Base-by-base conservation (phyloP, 1,140 invertebrate species). In the Hyles euphorbiae region DNA sequence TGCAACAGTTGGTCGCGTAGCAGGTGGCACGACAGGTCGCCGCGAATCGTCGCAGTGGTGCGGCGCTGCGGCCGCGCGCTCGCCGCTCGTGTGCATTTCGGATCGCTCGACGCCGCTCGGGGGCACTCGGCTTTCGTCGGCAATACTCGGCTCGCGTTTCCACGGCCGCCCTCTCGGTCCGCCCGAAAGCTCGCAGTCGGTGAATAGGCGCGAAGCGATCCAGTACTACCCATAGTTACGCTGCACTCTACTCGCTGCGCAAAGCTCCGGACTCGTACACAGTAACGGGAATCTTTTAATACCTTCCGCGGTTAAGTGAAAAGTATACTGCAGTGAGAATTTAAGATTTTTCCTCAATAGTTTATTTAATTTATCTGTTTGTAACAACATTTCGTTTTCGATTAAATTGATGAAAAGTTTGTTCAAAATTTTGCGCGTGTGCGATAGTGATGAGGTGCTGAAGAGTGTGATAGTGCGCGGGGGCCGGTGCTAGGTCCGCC, bases 111-210 rank as follows among this genome's bases (percentile, higher is more conserved):
- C 36, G 9, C 51, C 44, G 53, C 46, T 75, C 75, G 70, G 52
- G 34, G 34, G 51, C 58, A 55, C 66, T 72, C 71, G 72, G 72
- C 64, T 61, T 44, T 12, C 54, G 53, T 78, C 76, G 81, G 65
- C 50, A 48, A 3, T 60, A 34, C 61, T 79, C 81, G 74, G 65
- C 62, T 65, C 56, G 57, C 69, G 63, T 81, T 83, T 83, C 76
- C 81, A 70, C 77, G 78, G 77, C 83, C 81, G 83, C 83, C 77
- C 79, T 82, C 79, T 81, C 78, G 77, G 71, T 70, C 86, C 87
- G 87, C 80, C 81, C 84, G 85, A 87, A 87, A 89, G 84, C 84
- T 88, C 83, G 48, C 72, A 83, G 83, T 84, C 75, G 65, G 68
- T 69, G 68, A 72, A 77, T 76, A 81, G 76, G 69, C 82, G 78